Conservation (phyloP, 2,797 vertebrate species). For the Carcharodon carcharias region DNA sequence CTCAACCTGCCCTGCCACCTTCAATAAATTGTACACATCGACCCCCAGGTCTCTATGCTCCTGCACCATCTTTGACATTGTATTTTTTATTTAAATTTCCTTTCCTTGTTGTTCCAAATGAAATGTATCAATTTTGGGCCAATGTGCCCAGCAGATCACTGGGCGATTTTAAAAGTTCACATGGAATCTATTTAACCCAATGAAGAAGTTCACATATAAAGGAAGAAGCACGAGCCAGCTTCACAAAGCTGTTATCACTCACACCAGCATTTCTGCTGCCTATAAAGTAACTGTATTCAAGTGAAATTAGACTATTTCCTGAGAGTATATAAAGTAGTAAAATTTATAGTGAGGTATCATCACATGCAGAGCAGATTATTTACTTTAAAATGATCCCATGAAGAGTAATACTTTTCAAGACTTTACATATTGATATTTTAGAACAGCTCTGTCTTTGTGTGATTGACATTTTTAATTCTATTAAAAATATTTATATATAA, state of each 20-base stretch:
- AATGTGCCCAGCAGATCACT: not conserved
- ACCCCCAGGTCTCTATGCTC: not conserved
- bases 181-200: not conserved
- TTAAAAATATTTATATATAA: not conserved
- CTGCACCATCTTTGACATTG: no score
- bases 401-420: not conserved
- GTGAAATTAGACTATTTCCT: not conserved
- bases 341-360: not conserved
- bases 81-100: no score
- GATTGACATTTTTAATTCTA: not conserved
- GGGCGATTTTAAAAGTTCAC: not conserved
- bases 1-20: no score
- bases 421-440: not conserved
- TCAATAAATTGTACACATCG: not conserved
- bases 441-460: not conserved
- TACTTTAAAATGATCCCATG: not conserved
- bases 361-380: not conserved
- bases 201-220: not conserved
- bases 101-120: no score
- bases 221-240: not conserved
- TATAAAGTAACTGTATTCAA: not conserved
- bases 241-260: not conserved
- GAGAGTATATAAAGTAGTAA: not conserved
- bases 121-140: not conserved
- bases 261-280: not conserved